Evolutionary conservation across 1,140 invertebrate genomes (phyloP), one percentile per base, ranked within the genome.

Genomic region (Hyles euphorbiae): DNA sequence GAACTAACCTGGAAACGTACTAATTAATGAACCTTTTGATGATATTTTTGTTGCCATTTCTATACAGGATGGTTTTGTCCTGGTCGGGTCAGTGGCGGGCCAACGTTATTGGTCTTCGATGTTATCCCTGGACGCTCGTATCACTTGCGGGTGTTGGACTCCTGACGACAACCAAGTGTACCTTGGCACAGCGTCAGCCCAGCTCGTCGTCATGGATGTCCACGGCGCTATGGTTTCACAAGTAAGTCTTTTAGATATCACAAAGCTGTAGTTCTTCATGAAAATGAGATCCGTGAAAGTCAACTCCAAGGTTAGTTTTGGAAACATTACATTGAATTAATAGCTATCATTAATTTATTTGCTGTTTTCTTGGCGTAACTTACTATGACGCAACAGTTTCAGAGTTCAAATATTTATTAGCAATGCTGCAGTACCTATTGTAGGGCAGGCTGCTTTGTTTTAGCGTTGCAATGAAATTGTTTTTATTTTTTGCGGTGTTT

Each of bases 51-150:
- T 53, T 22, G 0, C 22, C 22, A 22, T 22, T 22, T 22, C 22
- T 74, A 62, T 70, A 8, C 64, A 95, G 93, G 97, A 99, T 90
- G 97, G 97, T 2, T 99, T 99, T 88, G 97, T 99, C 3, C 83
- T 99, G 58, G 98, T 99, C 1, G 98, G 98, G 0, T 99, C 97
- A 0, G 98, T 99, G 53, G 97, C 96, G 3, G 98, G 98, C 0
- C 98, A 99, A 83, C 91, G 98, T 0, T 99, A 99, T 86, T 99
- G 98, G 98, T 99, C 98, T 4, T 98, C 98, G 12, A 98, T 98
- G 95, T 90, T 99, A 34, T 98, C 98, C 73, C 90, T 98, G 58
- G 96, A 98, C 74, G 94, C 96, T 9, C 95, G 94, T 34, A 98
- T 99, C 69, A 98, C 96, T 1, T 98, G 97, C 83, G 98, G 98